These are phyloP conservation scores for Rhagonycha lutea DNA, from an alignment of 2,888 invertebrate species.

Conservation along the genomic window DNA sequence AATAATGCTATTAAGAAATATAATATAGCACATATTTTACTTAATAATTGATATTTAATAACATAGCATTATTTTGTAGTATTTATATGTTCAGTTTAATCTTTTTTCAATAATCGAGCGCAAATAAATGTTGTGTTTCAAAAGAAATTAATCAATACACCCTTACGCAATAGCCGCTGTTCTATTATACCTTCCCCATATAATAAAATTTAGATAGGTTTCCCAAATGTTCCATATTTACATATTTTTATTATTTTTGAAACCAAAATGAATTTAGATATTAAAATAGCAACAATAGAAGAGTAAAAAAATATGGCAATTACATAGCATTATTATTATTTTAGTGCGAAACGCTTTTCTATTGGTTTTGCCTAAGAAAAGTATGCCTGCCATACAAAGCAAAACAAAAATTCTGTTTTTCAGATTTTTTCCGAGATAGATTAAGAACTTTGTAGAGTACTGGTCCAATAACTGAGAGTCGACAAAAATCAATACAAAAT, in stretches of 20 bases:
- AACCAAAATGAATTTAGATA: background rate
- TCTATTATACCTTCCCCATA: background rate
- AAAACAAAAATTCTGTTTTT: background rate
- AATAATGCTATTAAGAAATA: background rate
- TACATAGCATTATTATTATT: background rate
- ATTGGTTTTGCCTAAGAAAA: background rate
- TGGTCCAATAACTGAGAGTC: background rate
- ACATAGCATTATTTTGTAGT: background rate
- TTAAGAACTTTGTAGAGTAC: background rate
- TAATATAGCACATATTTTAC: background rate
- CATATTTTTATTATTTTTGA: background rate
- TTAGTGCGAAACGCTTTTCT: background rate
- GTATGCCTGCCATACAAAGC: background rate
- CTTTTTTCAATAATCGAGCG: background rate
- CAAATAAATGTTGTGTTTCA: background rate
- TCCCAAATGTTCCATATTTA: background rate
- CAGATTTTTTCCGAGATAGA: background rate
- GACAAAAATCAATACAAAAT: conserved; percentile 5
- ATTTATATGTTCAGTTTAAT: background rate
- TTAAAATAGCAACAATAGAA: background rate
- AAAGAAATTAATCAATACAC: background rate
- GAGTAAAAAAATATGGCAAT: background rate
- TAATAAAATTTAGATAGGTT: background rate
- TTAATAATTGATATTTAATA: background rate
- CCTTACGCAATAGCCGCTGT: background rate